Percentiles rank a stretch among this genome's conserved stretches.
Conservation (phyloP, 1,140 invertebrate species). For the Lordiphosa clarofinis region DNA sequence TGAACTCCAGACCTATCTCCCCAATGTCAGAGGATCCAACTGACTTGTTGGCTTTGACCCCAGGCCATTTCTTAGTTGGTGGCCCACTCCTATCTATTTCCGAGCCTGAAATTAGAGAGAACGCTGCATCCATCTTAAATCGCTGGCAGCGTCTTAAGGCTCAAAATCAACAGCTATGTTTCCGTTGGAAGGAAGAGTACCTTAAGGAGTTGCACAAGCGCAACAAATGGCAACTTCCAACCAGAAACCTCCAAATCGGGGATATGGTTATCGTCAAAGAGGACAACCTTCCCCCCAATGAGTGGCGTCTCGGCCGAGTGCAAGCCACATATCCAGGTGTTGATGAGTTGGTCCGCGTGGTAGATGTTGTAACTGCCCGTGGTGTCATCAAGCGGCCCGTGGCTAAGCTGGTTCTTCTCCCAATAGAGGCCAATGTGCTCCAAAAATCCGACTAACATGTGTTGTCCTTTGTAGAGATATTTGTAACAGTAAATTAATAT, state of each 20-base stretch:
- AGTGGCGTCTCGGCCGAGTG: neutral
- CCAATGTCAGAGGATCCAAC: slow-evolving; percentile 8
- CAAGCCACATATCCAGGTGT: neutral
- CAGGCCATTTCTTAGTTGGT: slow-evolving; percentile 2
- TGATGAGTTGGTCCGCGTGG: too few species aligned
- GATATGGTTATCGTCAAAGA: neutral
- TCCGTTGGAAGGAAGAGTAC: slow-evolving; percentile 19
- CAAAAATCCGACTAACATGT: neutral
- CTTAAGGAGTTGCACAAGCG: slow-evolving; percentile 11
- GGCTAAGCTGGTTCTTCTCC: neutral
- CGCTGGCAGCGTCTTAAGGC: slow-evolving; percentile 16
- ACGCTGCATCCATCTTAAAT: slow-evolving; percentile 9
- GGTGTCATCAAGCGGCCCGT: neutral
- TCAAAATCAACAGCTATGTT: slow-evolving; percentile 8
- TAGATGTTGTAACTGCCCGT: too few species aligned
- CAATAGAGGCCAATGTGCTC: neutral
- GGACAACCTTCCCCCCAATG: neutral
- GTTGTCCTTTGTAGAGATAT: neutral
- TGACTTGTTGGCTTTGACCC: slow-evolving; percentile 1
- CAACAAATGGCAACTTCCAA: neutral
- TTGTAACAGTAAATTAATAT: neutral
- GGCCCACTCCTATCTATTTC: neutral
- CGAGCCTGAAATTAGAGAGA: slow-evolving; percentile 7
- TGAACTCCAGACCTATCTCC: slow-evolving; percentile 7
- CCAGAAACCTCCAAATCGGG: slow-evolving; percentile 1